Evolutionary conservation across 2,113 vertebrate genomes (phyloP), one percentile per base, ranked within the genome.

Genomic region (Corythoichthys haematopterus): DNA sequence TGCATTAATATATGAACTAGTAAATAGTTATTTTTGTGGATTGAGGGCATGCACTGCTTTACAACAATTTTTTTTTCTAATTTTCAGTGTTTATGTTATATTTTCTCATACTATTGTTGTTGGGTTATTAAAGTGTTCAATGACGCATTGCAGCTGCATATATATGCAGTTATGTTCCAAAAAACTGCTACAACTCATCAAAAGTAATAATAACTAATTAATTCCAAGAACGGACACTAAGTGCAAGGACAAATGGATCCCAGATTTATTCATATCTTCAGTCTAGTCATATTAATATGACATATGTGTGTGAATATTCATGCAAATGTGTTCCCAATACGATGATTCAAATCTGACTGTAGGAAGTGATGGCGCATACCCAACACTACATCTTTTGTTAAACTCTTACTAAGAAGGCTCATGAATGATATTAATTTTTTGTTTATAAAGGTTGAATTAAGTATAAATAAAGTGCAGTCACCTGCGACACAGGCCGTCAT

Each of bases 401-500:
- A 16, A 16, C 51, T 20, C 51, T 53, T 53, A 53, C 4, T 11
- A 59, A 59, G 37, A 59, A 38, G 57, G 11, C 3, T 38, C 35
- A 38, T 40, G 38, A 37, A 16, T 40, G 38, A 40, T 40, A 16
- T 38, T 9, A 40, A 60, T 38, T 38, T 28, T 28, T 28, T 28
- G 38, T 60, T 9, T 2, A 16, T 3, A 60, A 60, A 40, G 36
- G 5, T 38, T 28, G 7, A 40, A 12, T 12, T 55, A 12, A 28
- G 52, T 40, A n/a, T 55, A 1, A 62, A 12, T 14, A 72, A 36
- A 7, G 13, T 56, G 38, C 0, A 48, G 8, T 78, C 89, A 96
- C 95, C 94, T 92, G 95, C 93, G 0, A 95, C 77, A 50, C 95
- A 96, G 35, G 94, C 94, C 0, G 94, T 95, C 93, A 95, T 92